phyloP scores from a whole-genome alignment of 1,140 invertebrate genomes.

The Pseudomyrmex flavicornis region DNA sequence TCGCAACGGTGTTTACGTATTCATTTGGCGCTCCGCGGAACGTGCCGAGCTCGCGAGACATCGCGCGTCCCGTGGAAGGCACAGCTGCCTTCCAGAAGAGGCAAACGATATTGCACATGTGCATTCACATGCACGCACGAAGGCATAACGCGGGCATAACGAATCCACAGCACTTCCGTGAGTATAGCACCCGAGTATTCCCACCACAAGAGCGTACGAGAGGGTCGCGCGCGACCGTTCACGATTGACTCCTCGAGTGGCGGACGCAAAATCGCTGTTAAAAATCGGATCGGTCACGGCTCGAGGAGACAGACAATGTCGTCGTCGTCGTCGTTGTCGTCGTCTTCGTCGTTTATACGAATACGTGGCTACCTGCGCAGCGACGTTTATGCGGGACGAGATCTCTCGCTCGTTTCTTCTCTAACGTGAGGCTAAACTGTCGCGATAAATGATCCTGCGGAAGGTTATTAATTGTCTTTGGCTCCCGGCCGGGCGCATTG shows the following conservation, averaged over 20 bases:
- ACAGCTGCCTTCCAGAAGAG: constrained; percentile 40
- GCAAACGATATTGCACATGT: neutral
- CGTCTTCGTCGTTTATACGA: constrained; percentile 59
- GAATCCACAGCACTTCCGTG: constrained; percentile 60
- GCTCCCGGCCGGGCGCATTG: constrained; percentile 80
- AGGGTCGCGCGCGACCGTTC: constrained; percentile 64
- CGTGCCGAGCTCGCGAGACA: constrained; percentile 28
- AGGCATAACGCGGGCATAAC: constrained; percentile 60
- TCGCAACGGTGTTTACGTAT: constrained; percentile 12
- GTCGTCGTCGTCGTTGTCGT: too few relatives aligned
- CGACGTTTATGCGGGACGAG: constrained; percentile 21
- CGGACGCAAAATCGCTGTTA: constrained; percentile 78
- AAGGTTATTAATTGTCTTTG: constrained; percentile 85
- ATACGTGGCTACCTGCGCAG: constrained; percentile 64
- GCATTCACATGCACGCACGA: constrained; percentile 36
- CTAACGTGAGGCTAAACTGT: constrained; percentile 80
- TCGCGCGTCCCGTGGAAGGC: neutral
- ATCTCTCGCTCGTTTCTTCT: constrained; percentile 4
- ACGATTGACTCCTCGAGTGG: constrained; percentile 74
- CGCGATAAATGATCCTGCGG: constrained; percentile 85
- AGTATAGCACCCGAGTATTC: constrained; percentile 60
- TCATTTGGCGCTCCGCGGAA: constrained; percentile 23
- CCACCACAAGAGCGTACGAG: constrained; percentile 64
- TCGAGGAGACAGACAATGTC: constrained; percentile 82
- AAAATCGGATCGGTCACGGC: constrained; percentile 85